phyloP scores from a whole-genome alignment of 2,113 vertebrate species.

The Willisornis vidua region DNA sequence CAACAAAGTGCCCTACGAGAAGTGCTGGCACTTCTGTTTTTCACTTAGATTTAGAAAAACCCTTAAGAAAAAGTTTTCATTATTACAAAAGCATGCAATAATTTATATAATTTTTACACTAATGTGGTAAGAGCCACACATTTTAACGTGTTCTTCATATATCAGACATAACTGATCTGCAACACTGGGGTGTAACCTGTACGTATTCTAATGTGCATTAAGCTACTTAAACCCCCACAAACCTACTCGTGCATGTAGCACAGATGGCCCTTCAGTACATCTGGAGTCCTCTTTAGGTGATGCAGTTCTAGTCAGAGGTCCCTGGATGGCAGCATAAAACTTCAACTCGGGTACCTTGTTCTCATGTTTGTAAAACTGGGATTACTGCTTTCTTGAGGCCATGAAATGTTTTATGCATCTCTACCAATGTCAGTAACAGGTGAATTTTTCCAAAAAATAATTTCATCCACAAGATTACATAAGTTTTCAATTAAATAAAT shows the following conservation, averaged over 20 bases:
- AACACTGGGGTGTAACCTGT: not conserved
- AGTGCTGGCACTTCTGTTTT: not conserved
- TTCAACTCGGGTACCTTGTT: not conserved
- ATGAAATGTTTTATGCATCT: not conserved
- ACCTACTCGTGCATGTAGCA: not conserved
- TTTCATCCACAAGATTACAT: not conserved
- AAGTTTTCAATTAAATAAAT: not conserved
- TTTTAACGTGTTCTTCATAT: not conserved
- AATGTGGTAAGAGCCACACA: not conserved
- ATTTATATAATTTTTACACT: not conserved
- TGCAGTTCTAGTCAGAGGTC: not conserved
- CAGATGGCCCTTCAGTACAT: not conserved
- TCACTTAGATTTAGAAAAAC: not conserved
- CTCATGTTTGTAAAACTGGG: not conserved
- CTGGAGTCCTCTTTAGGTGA: not conserved
- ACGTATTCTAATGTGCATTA: not conserved
- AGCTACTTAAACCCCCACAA: not conserved
- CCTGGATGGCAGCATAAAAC: constrained; percentile 34
- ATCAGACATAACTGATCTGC: not conserved
- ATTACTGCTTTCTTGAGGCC: not conserved
- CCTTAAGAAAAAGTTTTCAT: not conserved
- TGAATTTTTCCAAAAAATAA: not conserved
- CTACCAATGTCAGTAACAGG: not conserved
- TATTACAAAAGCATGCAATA: not conserved
- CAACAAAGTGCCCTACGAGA: not conserved